Evolutionary conservation across 2,888 invertebrate genomes (phyloP).

Genomic region (Monoplex corrugatus): DNA sequence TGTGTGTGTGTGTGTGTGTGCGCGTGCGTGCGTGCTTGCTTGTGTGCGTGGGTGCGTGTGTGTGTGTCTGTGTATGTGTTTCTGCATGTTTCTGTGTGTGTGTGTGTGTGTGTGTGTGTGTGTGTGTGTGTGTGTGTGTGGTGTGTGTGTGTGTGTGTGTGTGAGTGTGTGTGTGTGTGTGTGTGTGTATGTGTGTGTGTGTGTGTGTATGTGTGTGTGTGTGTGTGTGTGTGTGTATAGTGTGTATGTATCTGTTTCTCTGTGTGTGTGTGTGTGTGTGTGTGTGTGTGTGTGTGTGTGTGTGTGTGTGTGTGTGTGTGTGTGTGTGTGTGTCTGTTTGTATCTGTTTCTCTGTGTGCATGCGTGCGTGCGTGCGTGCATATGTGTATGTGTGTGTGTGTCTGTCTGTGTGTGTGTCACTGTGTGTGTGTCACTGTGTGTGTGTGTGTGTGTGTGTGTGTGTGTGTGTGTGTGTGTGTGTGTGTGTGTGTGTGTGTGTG

Average conservation of each 20-base stretch:
- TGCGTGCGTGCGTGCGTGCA: no score
- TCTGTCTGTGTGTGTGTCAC: no score
- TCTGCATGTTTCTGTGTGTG: not conserved
- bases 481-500: no score
- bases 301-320: not conserved
- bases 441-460: no score
- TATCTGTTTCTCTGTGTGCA: not conserved
- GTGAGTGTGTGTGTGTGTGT: not conserved
- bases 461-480: no score
- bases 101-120: not conserved
- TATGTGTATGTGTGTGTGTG: no score
- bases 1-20: not conserved
- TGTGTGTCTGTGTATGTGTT: not conserved
- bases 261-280: no score
- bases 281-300: not conserved
- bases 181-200: no score
- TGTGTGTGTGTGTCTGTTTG: not conserved
- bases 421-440: no score
- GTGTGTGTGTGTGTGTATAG: no score
- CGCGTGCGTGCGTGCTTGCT: not conserved
- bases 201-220: no score
- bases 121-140: slow-evolving; percentile 17
- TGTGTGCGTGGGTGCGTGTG: not conserved
- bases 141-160: not conserved
- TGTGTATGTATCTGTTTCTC: not conserved